Evolutionary conservation across 2,888 invertebrate species (phyloP), one percentile per base, ranked within the genome.

Genomic region (Prosopocoilus inquinatus): DNA sequence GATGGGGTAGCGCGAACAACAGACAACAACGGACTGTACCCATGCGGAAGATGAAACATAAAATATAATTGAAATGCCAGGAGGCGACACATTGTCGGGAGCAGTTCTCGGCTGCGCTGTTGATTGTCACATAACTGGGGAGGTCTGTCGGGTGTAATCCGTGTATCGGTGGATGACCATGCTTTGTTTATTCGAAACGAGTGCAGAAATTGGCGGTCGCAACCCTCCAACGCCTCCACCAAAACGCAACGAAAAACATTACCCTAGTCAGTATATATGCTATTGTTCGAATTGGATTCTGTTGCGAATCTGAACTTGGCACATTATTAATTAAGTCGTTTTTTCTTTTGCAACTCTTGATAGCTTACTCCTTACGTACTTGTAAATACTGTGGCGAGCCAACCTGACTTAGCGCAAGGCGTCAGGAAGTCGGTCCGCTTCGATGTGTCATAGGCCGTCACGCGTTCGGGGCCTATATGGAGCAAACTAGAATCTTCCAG

Each of bases 41-140:
- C 71, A 68, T 70, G 72, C 68, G 70, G 70, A 71, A 71, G 71
- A 71, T 70, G 69, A 70, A 70, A 69, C 71, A 70, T 68, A 70
- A 71, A 72, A 66, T 71, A 71, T 72, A 72, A 72, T 72, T 71
- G 70, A 69, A 71, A 71, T 65, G 69, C 67, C 67, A 68, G 66
- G 62, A 66, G 63, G 67, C 67, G 66, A 68, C 67, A 67, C 67
- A 67, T 62, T 67, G 65, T 66, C 63, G 57, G 15, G 50, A 47
- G 50, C 53, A 43, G 53, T 50, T 47, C 50, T 32, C 16, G 60
- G 57, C 47, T 53, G 49, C 55, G 55, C 46, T 53, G 50, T 47
- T 53, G 55, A 58, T 55, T 55, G 58, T 58, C 60, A 51, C 53
- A 56, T 49, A 38, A 41, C 49, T 16, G 34, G 12, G 46, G 20